These are phyloP conservation scores for Zoanthus gigantus DNA, from an alignment of 92 coral and sea anemone species.

Conservation along the genomic window DNA sequence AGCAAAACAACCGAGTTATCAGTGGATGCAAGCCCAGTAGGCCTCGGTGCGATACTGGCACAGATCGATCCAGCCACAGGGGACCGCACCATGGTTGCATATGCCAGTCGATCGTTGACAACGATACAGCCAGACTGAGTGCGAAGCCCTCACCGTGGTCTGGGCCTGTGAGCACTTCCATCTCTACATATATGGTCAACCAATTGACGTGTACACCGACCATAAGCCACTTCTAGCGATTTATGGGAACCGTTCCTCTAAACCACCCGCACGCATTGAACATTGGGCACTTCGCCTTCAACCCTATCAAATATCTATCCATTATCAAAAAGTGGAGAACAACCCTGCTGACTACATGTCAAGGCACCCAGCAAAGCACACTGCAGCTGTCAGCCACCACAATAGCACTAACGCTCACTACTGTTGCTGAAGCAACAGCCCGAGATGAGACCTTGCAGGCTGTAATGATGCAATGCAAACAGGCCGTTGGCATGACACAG, in stretches of 20 bases:
- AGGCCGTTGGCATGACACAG: slow-evolving; percentile 3
- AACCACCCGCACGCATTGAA: slow-evolving; percentile 34
- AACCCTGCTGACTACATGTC: slow-evolving; percentile 35
- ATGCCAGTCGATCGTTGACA: too few species aligned
- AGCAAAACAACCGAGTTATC: too few species aligned
- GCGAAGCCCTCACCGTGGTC: slow-evolving; percentile 58
- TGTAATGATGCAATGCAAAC: background rate
- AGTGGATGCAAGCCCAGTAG: too few species aligned
- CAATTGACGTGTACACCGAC: slow-evolving; percentile 1
- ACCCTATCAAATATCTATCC: slow-evolving; percentile 16
- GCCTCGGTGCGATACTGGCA: too few species aligned
- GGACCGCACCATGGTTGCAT: too few species aligned
- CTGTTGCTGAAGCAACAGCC: slow-evolving; percentile 7
- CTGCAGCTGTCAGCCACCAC: slow-evolving; percentile 12
- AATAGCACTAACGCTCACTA: background rate
- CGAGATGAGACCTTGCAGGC: slow-evolving; percentile 1
- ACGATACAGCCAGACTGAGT: slow-evolving; percentile 53
- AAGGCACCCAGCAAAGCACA: background rate
- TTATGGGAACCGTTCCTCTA: background rate
- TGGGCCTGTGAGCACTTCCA: slow-evolving; percentile 63
- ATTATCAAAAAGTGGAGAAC: slow-evolving; percentile 4
- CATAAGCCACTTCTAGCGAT: slow-evolving; percentile 12
- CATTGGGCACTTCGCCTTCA: slow-evolving; percentile 27
- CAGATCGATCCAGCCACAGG: too few species aligned
- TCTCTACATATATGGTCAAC: slow-evolving; percentile 29